These are phyloP conservation scores for Thumatha senex DNA, from an alignment of 2,888 invertebrate species.

Conservation along the genomic window DNA sequence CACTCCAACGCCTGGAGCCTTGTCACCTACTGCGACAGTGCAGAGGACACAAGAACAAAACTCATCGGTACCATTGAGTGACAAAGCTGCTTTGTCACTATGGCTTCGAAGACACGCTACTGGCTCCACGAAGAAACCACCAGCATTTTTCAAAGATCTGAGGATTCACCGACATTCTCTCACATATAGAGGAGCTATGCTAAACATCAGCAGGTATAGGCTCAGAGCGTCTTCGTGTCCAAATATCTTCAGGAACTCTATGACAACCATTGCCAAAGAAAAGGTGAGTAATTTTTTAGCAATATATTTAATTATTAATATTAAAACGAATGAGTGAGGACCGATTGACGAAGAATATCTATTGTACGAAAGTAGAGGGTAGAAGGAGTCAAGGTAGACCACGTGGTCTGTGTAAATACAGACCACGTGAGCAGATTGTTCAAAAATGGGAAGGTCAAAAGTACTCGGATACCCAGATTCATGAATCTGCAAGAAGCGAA, in stretches of 20 bases:
- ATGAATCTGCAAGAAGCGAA: too few relatives aligned
- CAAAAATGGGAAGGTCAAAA: too few relatives aligned
- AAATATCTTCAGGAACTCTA: slow-evolving; percentile 93
- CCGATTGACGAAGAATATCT: too few relatives aligned
- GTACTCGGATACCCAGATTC: too few relatives aligned
- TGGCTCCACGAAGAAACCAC: slow-evolving; percentile 77
- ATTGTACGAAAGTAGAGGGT: too few relatives aligned
- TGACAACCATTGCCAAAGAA: slow-evolving; percentile 93
- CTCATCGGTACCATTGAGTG: slow-evolving; percentile 49
- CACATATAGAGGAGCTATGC: slow-evolving; percentile 93
- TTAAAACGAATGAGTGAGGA: too few relatives aligned
- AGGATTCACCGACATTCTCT: slow-evolving; percentile 90
- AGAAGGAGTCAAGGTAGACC: too few relatives aligned
- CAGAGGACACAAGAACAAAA: slow-evolving; percentile 40
- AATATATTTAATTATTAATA: not conserved
- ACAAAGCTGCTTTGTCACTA: slow-evolving; percentile 79
- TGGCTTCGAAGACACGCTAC: slow-evolving; percentile 82
- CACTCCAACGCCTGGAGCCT: slow-evolving; percentile 46
- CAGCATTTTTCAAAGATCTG: slow-evolving; percentile 89
- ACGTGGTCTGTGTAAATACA: too few relatives aligned
- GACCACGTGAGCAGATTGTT: too few relatives aligned
- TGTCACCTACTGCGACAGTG: slow-evolving; percentile 54
- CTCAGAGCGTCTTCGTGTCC: slow-evolving; percentile 94
- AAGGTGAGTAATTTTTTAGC: slow-evolving; percentile 67
- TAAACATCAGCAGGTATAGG: slow-evolving; percentile 91